Percentiles rank a stretch among this genome's conserved stretches.
These are phyloP conservation scores for Drosophila quinaria DNA, from an alignment of 2,888 invertebrate species.

Conservation along the genomic window DNA sequence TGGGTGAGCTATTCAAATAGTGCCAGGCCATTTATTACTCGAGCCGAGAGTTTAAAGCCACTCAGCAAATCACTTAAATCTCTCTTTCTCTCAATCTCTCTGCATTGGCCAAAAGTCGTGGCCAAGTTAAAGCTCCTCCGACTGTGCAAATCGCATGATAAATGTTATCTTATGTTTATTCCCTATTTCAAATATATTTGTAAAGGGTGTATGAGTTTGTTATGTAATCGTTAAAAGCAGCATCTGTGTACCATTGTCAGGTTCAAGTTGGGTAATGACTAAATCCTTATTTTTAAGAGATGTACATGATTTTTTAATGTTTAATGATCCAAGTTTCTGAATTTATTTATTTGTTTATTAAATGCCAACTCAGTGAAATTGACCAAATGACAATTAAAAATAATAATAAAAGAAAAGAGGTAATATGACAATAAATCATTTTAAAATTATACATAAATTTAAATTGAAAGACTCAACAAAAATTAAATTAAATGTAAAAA, in stretches of 20 bases:
- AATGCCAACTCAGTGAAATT: too few species aligned
- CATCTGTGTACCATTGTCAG: neutral
- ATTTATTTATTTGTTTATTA: neutral
- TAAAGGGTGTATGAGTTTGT: conserved; percentile 28
- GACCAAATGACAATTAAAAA: too few species aligned
- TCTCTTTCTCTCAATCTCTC: neutral
- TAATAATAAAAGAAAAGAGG: too few species aligned
- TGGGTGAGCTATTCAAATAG: conserved; percentile 70
- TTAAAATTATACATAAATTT: too few species aligned
- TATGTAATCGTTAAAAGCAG: neutral
- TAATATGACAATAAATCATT: too few species aligned
- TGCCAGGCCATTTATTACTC: conserved; percentile 69
- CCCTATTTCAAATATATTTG: conserved; percentile 16
- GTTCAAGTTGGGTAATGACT: neutral
- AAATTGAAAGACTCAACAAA: too few species aligned
- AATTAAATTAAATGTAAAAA: too few species aligned
- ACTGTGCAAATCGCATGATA: conserved; percentile 74
- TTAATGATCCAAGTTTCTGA: neutral
- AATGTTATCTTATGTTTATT: conserved; percentile 64
- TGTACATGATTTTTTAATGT: neutral
- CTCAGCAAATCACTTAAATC: conserved; percentile 80
- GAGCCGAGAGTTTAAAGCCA: conserved; percentile 73
- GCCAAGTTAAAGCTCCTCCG: conserved; percentile 69
- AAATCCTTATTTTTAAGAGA: neutral
- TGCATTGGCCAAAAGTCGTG: conserved; percentile 74